These are phyloP conservation scores for Allobates femoralis DNA, from an alignment of 2,797 vertebrate species.

Conservation along the genomic window DNA sequence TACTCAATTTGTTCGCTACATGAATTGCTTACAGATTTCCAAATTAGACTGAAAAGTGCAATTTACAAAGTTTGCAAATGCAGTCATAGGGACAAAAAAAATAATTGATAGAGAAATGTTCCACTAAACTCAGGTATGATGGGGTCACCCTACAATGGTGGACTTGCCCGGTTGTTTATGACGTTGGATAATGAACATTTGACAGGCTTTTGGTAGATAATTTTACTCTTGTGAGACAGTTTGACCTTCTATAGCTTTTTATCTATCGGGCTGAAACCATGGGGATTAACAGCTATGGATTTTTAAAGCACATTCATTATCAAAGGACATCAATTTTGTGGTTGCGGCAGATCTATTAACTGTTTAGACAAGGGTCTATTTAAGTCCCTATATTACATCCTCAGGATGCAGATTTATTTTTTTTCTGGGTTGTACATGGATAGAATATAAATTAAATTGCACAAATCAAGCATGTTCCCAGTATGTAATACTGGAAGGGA, in stretches of 20 bases:
- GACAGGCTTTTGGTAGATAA: background rate
- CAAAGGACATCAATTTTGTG: slow-evolving; percentile 33
- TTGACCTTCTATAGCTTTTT: too few relatives aligned
- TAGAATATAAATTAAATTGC: background rate
- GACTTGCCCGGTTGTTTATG: background rate
- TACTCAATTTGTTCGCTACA: background rate
- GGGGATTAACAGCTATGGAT: slow-evolving; percentile 36
- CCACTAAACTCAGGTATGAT: background rate
- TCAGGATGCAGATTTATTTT: background rate
- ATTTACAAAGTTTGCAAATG: background rate
- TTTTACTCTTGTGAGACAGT: background rate
- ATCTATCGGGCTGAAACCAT: too few relatives aligned
- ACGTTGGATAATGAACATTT: background rate
- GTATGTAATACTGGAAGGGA: too few relatives aligned
- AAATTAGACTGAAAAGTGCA: background rate
- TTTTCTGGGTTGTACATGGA: background rate
- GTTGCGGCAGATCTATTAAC: slow-evolving; percentile 1
- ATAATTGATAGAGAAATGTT: background rate
- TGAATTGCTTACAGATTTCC: background rate
- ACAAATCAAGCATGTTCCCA: background rate
- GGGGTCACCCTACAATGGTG: background rate
- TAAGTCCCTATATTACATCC: background rate
- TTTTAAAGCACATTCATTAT: slow-evolving; percentile 39
- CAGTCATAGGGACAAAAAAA: background rate
- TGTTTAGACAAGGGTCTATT: background rate